Conservation (phyloP, 2,888 invertebrate genomes). For the Drosophila algonquin region DNA sequence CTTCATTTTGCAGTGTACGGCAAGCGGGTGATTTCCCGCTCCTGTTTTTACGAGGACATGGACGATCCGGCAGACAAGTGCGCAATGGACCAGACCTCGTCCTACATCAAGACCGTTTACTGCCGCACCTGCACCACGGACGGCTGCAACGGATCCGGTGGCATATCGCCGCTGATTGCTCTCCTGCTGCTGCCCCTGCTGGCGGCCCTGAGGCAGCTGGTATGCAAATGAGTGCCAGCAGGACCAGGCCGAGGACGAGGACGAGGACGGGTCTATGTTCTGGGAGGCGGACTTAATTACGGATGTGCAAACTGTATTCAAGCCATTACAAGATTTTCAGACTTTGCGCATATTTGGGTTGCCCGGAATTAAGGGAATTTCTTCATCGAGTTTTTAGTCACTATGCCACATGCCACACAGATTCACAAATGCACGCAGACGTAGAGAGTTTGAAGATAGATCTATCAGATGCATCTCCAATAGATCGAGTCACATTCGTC, state of each 20-base stretch:
- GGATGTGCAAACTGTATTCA: constrained; percentile 22
- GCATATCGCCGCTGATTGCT: constrained; percentile 66
- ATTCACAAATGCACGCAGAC: constrained; percentile 21
- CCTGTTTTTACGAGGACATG: constrained; percentile 83
- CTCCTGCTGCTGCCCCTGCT: constrained; percentile 66
- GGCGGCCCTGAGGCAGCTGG: constrained; percentile 53
- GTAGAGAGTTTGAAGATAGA: neutral
- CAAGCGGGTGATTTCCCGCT: constrained; percentile 83
- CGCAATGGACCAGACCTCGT: constrained; percentile 81
- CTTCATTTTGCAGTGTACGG: constrained; percentile 81
- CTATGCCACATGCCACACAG: constrained; percentile 30
- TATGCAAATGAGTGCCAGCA: constrained; percentile 63
- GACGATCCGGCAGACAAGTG: constrained; percentile 83
- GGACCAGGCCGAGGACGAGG: neutral
- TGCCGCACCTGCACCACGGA: constrained; percentile 83
- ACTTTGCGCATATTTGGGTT: neutral
- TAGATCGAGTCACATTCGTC: constrained; percentile 9
- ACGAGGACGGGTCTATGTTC: too few species aligned
- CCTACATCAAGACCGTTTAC: constrained; percentile 83
- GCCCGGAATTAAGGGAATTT: constrained; percentile 34
- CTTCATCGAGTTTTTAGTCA: constrained; percentile 46
- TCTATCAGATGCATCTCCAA: too few species aligned
- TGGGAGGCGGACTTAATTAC: constrained; percentile 25
- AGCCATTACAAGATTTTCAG: constrained; percentile 18
- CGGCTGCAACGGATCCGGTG: constrained; percentile 82